Evolutionary conservation across 2,113 vertebrate genomes (phyloP), one percentile per base, ranked within the genome.

Genomic region (Chamaetylas fuelleborni): DNA sequence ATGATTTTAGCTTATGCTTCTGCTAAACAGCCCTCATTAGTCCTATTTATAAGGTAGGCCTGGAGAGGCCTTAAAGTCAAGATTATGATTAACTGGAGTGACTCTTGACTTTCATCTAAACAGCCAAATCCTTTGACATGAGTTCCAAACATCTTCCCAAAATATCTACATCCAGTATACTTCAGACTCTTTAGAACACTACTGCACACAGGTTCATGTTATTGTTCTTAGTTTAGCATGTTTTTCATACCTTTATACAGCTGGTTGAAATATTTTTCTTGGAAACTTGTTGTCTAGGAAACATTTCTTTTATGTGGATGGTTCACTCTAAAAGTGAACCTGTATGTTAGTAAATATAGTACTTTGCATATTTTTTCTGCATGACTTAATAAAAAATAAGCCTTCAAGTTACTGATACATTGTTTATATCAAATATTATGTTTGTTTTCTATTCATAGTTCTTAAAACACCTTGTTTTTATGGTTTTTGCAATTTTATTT

Each of bases 81-180:
- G 67, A 20, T 40, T 60, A 25, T 28, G 45, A 77, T 69, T 69
- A 72, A 54, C 12, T 66, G 38, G 19, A 70, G 22, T 0, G 0
- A 84, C 51, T 58, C 23, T 66, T 2, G 0, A 5, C 29, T 84
- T 81, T 43, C 29, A 40, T 47, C 11, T 65, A 43, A 85, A 65
- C 1, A 6, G 10, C 2, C 0, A 0, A 34, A 47, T 36, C 34
- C 50, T 91, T 64, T 64, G 45, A 38, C 34, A 23, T 33, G n/a
- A 77, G 18, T n/a, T 80, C 28, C 58, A 65, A 54, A 80, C 5
- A 31, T 8, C 19, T 93, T 86, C 40, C 36, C 28, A 40, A 94
- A 86, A 36, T 24, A 71, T 11, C 47, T 81, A 38, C 22, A 34
- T 28, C 17, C 29, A 47, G 19, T 25, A 25, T 23, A 20, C 34